phyloP scores from a whole-genome alignment of 2,113 vertebrate genomes.

The Poeciliopsis retropinna region DNA sequence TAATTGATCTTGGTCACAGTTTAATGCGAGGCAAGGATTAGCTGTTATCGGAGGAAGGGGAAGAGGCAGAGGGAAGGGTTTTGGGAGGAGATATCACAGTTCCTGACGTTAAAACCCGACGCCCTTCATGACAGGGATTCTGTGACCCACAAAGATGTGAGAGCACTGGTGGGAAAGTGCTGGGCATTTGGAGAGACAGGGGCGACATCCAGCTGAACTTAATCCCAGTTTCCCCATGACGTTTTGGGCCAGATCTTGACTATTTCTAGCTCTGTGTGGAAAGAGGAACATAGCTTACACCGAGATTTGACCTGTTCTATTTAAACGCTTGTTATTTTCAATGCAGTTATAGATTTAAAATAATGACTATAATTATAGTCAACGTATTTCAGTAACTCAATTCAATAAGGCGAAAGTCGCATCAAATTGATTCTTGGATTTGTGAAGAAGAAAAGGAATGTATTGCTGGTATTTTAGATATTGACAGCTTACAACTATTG shows the following conservation, averaged over 20 bases:
- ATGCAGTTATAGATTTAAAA: slow-evolving; percentile 68
- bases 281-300: slow-evolving; percentile 32
- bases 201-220: slow-evolving; percentile 73
- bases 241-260: slow-evolving; percentile 64
- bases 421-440: neutral
- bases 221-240: slow-evolving; percentile 77
- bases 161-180: slow-evolving; percentile 65
- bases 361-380: neutral
- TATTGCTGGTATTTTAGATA: neutral
- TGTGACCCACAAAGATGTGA: slow-evolving; percentile 77
- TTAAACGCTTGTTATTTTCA: slow-evolving; percentile 70
- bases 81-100: slow-evolving; percentile 75
- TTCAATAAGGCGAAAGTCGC: neutral
- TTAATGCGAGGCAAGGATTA: slow-evolving; percentile 82
- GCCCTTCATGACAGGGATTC: slow-evolving; percentile 79
- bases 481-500: neutral
- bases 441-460: neutral
- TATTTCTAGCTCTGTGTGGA: slow-evolving; percentile 72
- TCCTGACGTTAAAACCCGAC: slow-evolving; percentile 75
- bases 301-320: slow-evolving; percentile 57
- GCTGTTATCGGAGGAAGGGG: slow-evolving; percentile 74
- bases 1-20: slow-evolving; percentile 86
- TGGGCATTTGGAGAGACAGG: slow-evolving; percentile 59
- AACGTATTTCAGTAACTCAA: neutral
- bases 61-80: slow-evolving; percentile 67